Evolutionary conservation across 2,888 invertebrate species (phyloP), one percentile per base, ranked within the genome.

Genomic region (Epirrhoe tristata): DNA sequence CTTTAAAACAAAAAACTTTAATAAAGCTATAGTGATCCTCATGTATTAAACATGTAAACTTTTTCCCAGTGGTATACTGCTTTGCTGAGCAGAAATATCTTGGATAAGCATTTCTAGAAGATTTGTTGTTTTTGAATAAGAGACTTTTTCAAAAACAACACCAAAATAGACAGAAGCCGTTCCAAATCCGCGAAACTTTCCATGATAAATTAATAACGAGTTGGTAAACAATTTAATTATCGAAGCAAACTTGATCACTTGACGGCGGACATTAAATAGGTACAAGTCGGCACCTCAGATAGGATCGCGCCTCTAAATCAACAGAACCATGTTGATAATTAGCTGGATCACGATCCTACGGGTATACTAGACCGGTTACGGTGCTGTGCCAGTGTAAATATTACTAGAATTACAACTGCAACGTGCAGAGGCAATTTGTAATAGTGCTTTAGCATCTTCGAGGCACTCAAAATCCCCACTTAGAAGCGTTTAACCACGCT

Each of bases 261-360:
- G n/a, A 53, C 61, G 48, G 60, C 67, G 62, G 63, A 73, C 69
- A 61, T 70, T 59, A 66, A 60, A 36, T 48, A 55, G 63, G 62
- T 66, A 58, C 68, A 58, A 57, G 65, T 67, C 65, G 58, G 63
- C 64, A 57, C 65, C 63, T 57, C 56, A 39, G 68, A 71, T 71
- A 70, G 31, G 32, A 71, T 71, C 65, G 58, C 55, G 53, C 39
- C 8, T 55, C 34, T 70, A 58, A 64, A 73, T 71, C 70, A 71
- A 73, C 66, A 63, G 54, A 48, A 61, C 51, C 63, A 51, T 62
- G 67, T 60, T 73, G 43, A 68, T 70, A 71, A 70, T 71, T 70
- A 71, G 70, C 60, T 46, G 61, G 57, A 69, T 70, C 66, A 56
- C 62, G 70, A 70, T 71, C 55, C 36, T 16, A 48, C 31, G 12